These are phyloP conservation scores for Rhyacophila evoluta DNA, from an alignment of 2,888 invertebrate species.

Conservation along the genomic window DNA sequence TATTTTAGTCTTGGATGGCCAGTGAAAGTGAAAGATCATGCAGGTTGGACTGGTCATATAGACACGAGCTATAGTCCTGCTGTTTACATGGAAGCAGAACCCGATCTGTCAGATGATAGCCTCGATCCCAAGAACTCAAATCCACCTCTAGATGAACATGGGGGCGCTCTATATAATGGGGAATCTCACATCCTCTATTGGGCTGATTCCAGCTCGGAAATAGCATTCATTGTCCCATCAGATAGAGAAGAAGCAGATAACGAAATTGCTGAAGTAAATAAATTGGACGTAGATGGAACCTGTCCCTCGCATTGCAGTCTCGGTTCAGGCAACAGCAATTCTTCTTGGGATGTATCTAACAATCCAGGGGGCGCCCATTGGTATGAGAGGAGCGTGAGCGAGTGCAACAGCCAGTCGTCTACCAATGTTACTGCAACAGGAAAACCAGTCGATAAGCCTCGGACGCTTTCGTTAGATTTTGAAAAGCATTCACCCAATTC, in stretches of 20 bases:
- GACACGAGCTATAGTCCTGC: slow-evolving; percentile 83
- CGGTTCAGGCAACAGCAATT: slow-evolving; percentile 57
- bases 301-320: slow-evolving; percentile 60
- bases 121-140: slow-evolving; percentile 57
- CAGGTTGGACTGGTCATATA: slow-evolving; percentile 95
- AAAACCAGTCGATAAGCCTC: slow-evolving; percentile 68
- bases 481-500: slow-evolving; percentile 71
- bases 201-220: slow-evolving; percentile 94
- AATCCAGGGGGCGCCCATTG: slow-evolving; percentile 57
- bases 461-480: slow-evolving; percentile 79
- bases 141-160: slow-evolving; percentile 62
- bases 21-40: slow-evolving; percentile 86
- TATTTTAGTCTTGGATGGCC: slow-evolving; percentile 85
- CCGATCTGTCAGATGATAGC: slow-evolving; percentile 37
- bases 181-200: slow-evolving; percentile 90
- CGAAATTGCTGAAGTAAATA: slow-evolving; percentile 61
- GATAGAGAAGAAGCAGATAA: slow-evolving; percentile 59
- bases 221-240: slow-evolving; percentile 93
- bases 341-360: slow-evolving; percentile 66
- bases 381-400: slow-evolving; percentile 73
- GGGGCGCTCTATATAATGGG: slow-evolving; percentile 85
- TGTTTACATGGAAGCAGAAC: slow-evolving; percentile 48
- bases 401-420: slow-evolving; percentile 56
- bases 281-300: slow-evolving; percentile 67
- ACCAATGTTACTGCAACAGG: slow-evolving; percentile 29